Conservation (phyloP, 2,113 vertebrate species). For the Oncorhynchus clarkii region DNA sequence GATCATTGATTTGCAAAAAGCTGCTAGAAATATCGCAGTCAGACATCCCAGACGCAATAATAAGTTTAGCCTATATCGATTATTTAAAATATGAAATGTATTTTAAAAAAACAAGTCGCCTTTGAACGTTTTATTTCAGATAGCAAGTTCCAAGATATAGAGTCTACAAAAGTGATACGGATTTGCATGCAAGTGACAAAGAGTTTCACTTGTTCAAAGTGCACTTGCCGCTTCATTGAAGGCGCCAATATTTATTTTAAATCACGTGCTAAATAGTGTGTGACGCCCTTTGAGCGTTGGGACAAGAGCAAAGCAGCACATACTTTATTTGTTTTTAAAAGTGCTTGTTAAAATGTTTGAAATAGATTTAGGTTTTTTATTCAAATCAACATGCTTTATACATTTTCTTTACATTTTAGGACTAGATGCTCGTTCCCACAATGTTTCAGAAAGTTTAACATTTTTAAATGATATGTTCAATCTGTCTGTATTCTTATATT, state of each 20-base stretch:
- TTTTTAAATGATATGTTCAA: too few relatives aligned
- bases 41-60: slow-evolving; percentile 50
- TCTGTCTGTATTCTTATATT: too few relatives aligned
- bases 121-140: background rate
- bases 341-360: too few relatives aligned
- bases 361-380: too few relatives aligned
- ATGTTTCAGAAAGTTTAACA: too few relatives aligned
- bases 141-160: background rate
- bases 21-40: slow-evolving; percentile 17
- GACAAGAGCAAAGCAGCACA: background rate
- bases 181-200: background rate
- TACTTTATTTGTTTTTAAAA: too few relatives aligned
- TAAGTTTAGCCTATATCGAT: background rate
- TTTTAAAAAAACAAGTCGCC: background rate
- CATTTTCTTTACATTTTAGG: too few relatives aligned
- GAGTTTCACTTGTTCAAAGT: slow-evolving; percentile 23
- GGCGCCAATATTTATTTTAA: slow-evolving; percentile 53
- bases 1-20: background rate
- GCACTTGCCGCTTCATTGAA: slow-evolving; percentile 13
- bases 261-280: slow-evolving; percentile 53
- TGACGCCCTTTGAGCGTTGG: background rate
- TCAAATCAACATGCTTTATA: too few relatives aligned
- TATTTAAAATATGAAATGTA: background rate
- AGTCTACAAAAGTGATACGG: background rate
- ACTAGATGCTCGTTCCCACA: too few relatives aligned